Conservation (phyloP, 2,113 vertebrate genomes). For the Pterocles orientalis region DNA sequence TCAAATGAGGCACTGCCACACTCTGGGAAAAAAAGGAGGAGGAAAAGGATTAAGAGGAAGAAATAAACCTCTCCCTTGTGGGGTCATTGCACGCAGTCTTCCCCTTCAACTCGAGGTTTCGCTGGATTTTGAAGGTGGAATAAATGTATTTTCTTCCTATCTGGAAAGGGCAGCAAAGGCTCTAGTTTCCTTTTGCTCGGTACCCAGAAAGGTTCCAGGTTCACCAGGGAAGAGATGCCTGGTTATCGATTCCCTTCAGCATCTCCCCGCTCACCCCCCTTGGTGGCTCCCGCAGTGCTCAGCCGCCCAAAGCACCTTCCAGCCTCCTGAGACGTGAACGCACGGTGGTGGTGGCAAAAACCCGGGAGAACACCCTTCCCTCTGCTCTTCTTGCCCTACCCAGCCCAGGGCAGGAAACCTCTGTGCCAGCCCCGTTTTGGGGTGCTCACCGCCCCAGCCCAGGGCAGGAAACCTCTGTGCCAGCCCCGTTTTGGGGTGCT, state of each 20-base stretch:
- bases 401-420: background rate
- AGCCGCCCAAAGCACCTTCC: background rate
- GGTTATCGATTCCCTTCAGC: background rate
- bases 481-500: background rate
- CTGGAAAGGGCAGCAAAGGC: background rate
- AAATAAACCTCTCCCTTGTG: background rate
- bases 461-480: background rate
- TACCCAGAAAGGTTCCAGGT: background rate
- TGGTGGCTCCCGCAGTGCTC: background rate
- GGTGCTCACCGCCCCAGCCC: too few relatives aligned
- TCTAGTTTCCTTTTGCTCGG: background rate
- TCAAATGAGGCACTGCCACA: background rate
- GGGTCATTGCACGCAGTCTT: background rate
- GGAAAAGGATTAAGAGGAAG: background rate
- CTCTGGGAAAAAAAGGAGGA: background rate
- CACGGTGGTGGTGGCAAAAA: accelerated
- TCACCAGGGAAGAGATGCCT: background rate
- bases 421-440: background rate
- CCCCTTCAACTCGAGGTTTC: background rate
- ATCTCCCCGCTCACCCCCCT: background rate
- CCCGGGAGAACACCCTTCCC: background rate
- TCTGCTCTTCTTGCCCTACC: background rate
- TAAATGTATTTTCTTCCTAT: background rate
- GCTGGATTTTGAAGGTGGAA: background rate
- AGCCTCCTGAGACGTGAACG: background rate